Percentiles rank a stretch among this genome's conserved stretches.
phyloP scores from a whole-genome alignment of 2,113 vertebrate genomes.

The Phainopepla nitens region DNA sequence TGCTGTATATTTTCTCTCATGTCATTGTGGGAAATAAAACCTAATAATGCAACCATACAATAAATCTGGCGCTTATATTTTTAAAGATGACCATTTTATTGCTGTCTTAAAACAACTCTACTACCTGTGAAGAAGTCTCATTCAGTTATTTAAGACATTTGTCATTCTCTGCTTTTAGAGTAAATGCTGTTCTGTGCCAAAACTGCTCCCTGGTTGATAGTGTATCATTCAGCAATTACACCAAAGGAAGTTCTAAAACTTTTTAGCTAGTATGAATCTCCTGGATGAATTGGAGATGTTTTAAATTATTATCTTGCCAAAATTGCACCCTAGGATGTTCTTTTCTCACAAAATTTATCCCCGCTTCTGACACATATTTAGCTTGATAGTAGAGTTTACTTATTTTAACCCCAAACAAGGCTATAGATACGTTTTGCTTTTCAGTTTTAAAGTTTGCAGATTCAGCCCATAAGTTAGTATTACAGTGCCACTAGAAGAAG shows the following conservation, averaged over 20 bases:
- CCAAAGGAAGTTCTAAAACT: slow-evolving; percentile 28
- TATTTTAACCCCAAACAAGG: neutral
- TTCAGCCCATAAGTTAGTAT: neutral
- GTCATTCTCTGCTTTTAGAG: slow-evolving; percentile 52
- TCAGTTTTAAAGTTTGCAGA: neutral
- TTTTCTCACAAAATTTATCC: neutral
- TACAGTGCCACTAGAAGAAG: neutral
- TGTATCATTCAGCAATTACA: slow-evolving; percentile 53
- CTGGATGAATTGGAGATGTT: slow-evolving; percentile 6
- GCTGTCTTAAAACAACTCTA: slow-evolving; percentile 52
- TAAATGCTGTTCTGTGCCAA: slow-evolving; percentile 19
- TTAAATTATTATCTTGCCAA: slow-evolving; percentile 1
- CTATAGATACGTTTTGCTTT: neutral
- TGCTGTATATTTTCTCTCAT: slow-evolving; percentile 25
- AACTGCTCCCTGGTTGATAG: slow-evolving; percentile 36
- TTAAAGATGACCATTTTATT: slow-evolving; percentile 52
- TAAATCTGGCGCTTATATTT: slow-evolving; percentile 34
- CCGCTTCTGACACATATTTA: neutral
- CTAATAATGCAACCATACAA: neutral
- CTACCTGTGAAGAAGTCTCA: slow-evolving; percentile 55
- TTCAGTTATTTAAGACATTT: slow-evolving; percentile 45
- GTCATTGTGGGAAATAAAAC: slow-evolving; percentile 34
- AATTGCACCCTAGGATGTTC: neutral
- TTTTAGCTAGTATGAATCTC: slow-evolving; percentile 21
- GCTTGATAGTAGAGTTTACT: neutral